Conservation (phyloP, 2,113 vertebrate species). For the Thinocorus orbignyianus region DNA sequence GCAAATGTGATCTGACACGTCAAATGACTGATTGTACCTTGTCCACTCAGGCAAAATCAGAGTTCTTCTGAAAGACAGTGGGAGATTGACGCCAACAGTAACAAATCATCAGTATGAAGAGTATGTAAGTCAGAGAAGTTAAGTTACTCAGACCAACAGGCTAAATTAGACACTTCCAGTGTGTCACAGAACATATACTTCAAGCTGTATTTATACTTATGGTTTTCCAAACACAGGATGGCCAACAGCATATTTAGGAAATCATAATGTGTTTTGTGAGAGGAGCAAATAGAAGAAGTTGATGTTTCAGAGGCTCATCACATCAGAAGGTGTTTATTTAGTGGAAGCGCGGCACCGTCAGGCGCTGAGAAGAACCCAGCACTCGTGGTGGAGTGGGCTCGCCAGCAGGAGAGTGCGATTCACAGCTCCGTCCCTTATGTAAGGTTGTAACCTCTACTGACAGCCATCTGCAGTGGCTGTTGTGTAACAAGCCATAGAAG, state of each 20-base stretch:
- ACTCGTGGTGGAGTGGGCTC: rapidly evolving
- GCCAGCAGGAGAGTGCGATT: background rate
- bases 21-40: background rate
- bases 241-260: background rate
- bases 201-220: background rate
- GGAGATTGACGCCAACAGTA: background rate
- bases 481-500: rapidly evolving
- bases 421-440: background rate
- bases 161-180: background rate
- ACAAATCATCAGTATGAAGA: background rate
- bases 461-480: background rate
- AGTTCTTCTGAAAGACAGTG: background rate
- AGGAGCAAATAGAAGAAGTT: background rate
- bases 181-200: background rate
- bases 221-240: background rate
- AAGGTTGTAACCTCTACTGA: background rate
- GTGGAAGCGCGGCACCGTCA: rapidly evolving
- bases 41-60: background rate
- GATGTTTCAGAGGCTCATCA: background rate
- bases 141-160: background rate
- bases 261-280: background rate
- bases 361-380: rapidly evolving
- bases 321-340: background rate
- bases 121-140: background rate
- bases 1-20: background rate